Base-by-base conservation (phyloP, 2,113 vertebrate species). In the Catagonus wagneri region DNA sequence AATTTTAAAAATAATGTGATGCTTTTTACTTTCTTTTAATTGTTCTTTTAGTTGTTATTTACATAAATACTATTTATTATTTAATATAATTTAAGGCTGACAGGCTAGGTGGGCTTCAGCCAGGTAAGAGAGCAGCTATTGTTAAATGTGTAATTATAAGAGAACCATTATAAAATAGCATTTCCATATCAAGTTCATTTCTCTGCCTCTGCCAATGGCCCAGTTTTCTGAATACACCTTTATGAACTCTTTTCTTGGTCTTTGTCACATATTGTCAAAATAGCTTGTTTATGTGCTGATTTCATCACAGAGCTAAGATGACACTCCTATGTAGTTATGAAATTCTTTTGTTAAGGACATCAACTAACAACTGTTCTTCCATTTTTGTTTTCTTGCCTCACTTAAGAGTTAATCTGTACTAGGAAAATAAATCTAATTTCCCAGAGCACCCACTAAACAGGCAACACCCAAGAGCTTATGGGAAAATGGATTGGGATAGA, bases 211-310 rank as follows among this genome's bases (percentile, higher is more conserved):
- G 36, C 56, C 87, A 56, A 74, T 44, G 14, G 29, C 4, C 4
- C 39, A 19, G 29, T 44, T n/a, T 74, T 72, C 84, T 95, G 11
- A 56, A 56, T 66, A 19, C 14, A 69, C 54, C 65, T 76, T 44
- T 74, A 15, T 8, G 69, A 80, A 44, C 12, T 16, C 11, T 80
- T 94, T 90, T 63, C 68, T 91, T 60, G 29, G 36, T 63, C 54
- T 96, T 89, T 58, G 32, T 39, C 54, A 72, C 32, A 90, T 16
- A n/a, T 68, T 72, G 36, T 83, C 44, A 58, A 16, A 87, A 80
- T 52, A 81, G 16, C 58, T 89, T 93, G 72, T 71, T 83, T 96
- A 27, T 89, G 50, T 56, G 27, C 52, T 60, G 52, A 92, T 71
- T 72, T 9, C 23, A 39, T 29, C 32, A 1, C 1, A 20, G 79